These are phyloP conservation scores for Osmoderma eremita DNA, from an alignment of 2,888 invertebrate genomes.

Conservation along the genomic window DNA sequence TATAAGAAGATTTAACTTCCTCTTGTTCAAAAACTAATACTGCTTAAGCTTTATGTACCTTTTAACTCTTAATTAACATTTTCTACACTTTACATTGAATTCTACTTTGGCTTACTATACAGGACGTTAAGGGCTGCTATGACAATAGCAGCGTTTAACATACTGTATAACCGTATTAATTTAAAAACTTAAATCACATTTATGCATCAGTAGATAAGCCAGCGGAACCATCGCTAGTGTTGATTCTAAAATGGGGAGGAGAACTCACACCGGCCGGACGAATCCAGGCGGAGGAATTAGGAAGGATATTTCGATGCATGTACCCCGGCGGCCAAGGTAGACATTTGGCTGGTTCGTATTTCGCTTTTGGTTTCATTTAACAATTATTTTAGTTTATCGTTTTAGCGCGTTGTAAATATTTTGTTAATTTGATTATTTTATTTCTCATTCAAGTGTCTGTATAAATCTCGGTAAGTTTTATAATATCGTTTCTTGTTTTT, in stretches of 20 bases:
- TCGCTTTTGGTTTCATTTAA: constrained; percentile 53
- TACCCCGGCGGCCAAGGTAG: constrained; percentile 98
- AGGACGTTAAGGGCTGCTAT: no score
- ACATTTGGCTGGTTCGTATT: constrained; percentile 78
- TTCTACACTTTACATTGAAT: no score
- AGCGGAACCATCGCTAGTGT: constrained; percentile 91
- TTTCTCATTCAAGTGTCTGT: constrained; percentile 47
- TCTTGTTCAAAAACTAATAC: no score
- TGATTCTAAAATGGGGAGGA: constrained; percentile 99
- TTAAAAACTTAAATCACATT: not conserved
- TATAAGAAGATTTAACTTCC: no score
- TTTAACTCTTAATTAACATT: no score
- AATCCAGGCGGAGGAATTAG: constrained; percentile 96
- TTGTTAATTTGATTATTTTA: constrained; percentile 32
- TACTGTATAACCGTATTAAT: no score
- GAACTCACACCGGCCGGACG: constrained; percentile 98
- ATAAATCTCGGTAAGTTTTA: constrained; percentile 21
- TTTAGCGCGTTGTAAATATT: constrained; percentile 15
- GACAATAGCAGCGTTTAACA: no score
- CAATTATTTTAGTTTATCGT: constrained; percentile 46
- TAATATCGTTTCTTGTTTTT: not conserved
- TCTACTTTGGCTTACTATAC: no score
- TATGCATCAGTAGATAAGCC: constrained; percentile 74
- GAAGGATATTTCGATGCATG: constrained; percentile 98
- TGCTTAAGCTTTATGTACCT: no score